Percentiles rank a stretch among this genome's conserved stretches.
Conservation (phyloP, 2,113 vertebrate species). For the Indicator indicator region DNA sequence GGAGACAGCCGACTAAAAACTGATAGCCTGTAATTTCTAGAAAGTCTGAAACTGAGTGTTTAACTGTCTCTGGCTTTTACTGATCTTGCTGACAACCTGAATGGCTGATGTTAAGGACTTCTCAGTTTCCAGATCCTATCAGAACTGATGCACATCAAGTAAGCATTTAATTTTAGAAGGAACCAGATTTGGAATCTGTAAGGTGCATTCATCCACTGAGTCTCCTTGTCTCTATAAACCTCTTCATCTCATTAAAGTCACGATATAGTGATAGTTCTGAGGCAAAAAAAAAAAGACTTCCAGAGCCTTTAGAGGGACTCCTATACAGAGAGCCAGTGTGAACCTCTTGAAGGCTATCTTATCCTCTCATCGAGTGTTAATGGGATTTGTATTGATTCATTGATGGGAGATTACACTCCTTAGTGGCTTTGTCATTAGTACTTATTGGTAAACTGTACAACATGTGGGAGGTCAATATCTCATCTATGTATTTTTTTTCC, state of each 20-base stretch:
- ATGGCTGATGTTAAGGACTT: neutral
- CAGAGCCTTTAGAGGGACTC: slow-evolving; percentile 38
- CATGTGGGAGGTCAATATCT: slow-evolving; percentile 31
- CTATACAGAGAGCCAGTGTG: neutral
- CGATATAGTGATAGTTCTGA: neutral
- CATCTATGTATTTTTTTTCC: slow-evolving; percentile 9
- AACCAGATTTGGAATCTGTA: neutral
- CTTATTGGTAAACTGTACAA: slow-evolving; percentile 34
- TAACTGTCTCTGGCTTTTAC: neutral
- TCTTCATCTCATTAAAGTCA: neutral
- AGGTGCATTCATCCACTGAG: neutral
- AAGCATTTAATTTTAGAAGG: neutral
- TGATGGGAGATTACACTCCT: slow-evolving; percentile 54
- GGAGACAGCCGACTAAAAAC: neutral
- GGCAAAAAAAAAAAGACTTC: neutral
- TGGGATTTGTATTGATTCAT: slow-evolving; percentile 63
- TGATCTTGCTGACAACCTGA: neutral
- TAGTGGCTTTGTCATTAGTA: slow-evolving; percentile 59
- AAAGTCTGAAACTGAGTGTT: neutral
- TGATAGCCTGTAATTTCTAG: neutral
- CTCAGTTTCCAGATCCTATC: neutral
- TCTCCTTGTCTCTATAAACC: neutral
- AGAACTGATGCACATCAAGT: neutral
- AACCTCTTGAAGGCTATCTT: slow-evolving; percentile 30
- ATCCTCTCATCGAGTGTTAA: slow-evolving; percentile 49